Evolutionary conservation across 2,797 vertebrate species (phyloP).

Genomic region (Anabas testudineus): DNA sequence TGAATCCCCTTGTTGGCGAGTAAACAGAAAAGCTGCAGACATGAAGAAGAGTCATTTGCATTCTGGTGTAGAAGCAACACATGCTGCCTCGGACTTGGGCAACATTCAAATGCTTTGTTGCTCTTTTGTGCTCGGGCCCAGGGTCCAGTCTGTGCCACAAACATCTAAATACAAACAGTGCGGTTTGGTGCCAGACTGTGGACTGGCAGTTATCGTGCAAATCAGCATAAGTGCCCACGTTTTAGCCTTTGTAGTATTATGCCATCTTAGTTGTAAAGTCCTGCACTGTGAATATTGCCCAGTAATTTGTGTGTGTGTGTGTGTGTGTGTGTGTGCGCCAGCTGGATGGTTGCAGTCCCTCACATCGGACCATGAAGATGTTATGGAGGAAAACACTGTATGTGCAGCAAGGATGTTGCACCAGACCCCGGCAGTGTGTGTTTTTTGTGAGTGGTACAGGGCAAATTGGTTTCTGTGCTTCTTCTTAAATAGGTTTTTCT

Average conservation of each 20-base stretch:
- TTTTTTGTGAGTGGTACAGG: slow-evolving; percentile 14
- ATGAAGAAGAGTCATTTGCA: slow-evolving; percentile 39
- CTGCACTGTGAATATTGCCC: slow-evolving; percentile 60
- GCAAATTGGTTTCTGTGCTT: slow-evolving; percentile 24
- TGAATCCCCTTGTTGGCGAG: slow-evolving; percentile 25
- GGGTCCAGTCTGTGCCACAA: slow-evolving; percentile 46
- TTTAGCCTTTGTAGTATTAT: slow-evolving; percentile 55
- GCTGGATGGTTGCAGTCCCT: slow-evolving; percentile 49
- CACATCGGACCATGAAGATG: slow-evolving; percentile 54
- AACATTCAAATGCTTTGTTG: slow-evolving; percentile 49
- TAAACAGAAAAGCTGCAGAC: slow-evolving; percentile 20
- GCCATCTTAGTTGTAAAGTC: slow-evolving; percentile 60
- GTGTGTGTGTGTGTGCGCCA: slow-evolving; percentile 49
- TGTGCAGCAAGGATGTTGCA: slow-evolving; percentile 21
- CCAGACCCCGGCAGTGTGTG: slow-evolving; percentile 29
- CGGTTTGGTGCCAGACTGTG: slow-evolving; percentile 48
- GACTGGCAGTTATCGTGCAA: slow-evolving; percentile 53
- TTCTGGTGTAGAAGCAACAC: slow-evolving; percentile 29
- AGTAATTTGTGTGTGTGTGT: slow-evolving; percentile 42
- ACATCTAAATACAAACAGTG: slow-evolving; percentile 64
- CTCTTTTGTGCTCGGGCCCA: slow-evolving; percentile 45
- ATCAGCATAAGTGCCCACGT: slow-evolving; percentile 49
- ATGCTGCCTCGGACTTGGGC: slow-evolving; percentile 53
- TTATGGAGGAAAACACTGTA: slow-evolving; percentile 32
- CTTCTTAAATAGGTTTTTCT: slow-evolving; percentile 3